Evolutionary conservation across 2,113 vertebrate genomes (phyloP), one percentile per base, ranked within the genome.

Genomic region (Rhea americana): DNA sequence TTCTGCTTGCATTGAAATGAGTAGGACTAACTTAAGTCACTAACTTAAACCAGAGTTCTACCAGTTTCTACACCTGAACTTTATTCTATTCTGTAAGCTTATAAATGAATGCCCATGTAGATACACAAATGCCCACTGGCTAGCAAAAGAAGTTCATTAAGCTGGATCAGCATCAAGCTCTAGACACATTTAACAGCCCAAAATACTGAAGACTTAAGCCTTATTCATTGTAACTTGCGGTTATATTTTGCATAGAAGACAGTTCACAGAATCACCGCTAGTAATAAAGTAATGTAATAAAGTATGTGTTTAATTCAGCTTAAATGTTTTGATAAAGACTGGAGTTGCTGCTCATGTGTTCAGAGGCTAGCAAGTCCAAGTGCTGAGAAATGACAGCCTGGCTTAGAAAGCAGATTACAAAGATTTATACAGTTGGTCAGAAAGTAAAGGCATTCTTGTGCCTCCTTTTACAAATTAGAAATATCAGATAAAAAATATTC

Each of bases 241-340:
- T 65, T 39, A 16, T 48, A 37, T 68, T 91, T 87, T 48, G n/a
- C 26, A 78, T 59, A n/a, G 59, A 83, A 81, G 30, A 50, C 3
- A 56, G 82, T 30, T 79, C 70, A 59, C n/a, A 71, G n/a, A 61
- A 37, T 35, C 35, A 24, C 25, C 21, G 28, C 41, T 45, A 45
- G 13, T 20, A 68, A 30, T 47, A 45, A 83, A 65, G 39, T 17
- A 45, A 35, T 59, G 21, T 35, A 61, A 7, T 71, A 37, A 59
- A 48, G 9, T 51, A 32, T n/a, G 28, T 37, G 61, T 41, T 93
- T 90, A 67, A 89, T 61, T 65, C 35, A 56, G 25, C 81, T 61
- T 81, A 88, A 86, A 85, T 18, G 25, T 58, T 81, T 91, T 91
- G 87, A 65, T 86, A 93, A 93, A 37, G 22, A 35, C 48, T 16